Conservation (phyloP, 2,888 invertebrate genomes). For the Amphipoea lucens region DNA sequence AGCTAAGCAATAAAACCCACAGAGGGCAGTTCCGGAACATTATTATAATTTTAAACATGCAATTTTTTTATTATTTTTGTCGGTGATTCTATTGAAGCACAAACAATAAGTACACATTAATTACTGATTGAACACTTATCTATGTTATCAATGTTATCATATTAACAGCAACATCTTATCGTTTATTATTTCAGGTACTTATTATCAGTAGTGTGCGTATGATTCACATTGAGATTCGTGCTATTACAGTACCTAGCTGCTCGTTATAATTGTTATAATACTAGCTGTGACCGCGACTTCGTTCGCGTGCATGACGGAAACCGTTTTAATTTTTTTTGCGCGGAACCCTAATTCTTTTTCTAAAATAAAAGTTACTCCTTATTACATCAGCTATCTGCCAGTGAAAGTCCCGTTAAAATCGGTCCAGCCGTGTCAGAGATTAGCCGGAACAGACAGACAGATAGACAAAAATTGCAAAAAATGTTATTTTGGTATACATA, state of each 20-base stretch:
- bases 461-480: no score
- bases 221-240: slow-evolving; percentile 58
- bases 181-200: slow-evolving; percentile 63
- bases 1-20: slow-evolving; percentile 61
- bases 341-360: no score
- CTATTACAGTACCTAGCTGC: slow-evolving; percentile 28
- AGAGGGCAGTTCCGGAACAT: slow-evolving; percentile 53
- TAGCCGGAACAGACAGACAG: no score
- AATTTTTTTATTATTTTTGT: slow-evolving; percentile 43
- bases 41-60: slow-evolving; percentile 31
- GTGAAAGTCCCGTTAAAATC: no score
- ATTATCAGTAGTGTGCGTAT: slow-evolving; percentile 53
- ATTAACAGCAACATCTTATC: slow-evolving; percentile 78
- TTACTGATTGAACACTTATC: slow-evolving; percentile 70
- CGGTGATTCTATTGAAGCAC: slow-evolving; percentile 59
- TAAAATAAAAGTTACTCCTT: no score
- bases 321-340: no score
- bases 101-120: slow-evolving; percentile 72
- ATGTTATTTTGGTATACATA: no score
- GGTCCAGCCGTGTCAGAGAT: no score
- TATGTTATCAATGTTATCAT: slow-evolving; percentile 70
- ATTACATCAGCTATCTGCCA: no score
- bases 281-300: neutral
- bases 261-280: slow-evolving; percentile 19
- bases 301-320: no score